These are phyloP conservation scores for Oreohelix idahoensis DNA, from an alignment of 1,140 invertebrate species.

Conservation along the genomic window DNA sequence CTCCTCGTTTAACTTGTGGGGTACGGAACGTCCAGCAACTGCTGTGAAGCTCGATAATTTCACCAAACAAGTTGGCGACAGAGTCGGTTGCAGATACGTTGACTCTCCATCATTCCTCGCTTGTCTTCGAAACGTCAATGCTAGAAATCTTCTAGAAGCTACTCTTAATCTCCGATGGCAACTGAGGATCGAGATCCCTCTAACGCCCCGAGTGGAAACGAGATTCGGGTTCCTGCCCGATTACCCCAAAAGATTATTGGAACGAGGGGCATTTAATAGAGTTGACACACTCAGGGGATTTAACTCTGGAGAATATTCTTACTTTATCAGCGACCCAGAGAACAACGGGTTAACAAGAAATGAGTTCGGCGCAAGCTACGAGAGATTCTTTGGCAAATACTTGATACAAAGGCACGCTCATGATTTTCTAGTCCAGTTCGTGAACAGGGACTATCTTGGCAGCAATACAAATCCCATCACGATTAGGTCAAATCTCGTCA, in stretches of 20 bases:
- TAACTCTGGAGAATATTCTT: constrained; percentile 15
- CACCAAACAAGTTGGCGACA: not conserved
- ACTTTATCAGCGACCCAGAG: not conserved
- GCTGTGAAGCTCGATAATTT: not conserved
- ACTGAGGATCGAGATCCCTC: not conserved
- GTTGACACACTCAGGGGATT: constrained; percentile 20
- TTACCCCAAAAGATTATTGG: constrained; percentile 9
- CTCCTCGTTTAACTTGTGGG: constrained; percentile 26
- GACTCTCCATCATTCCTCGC: not conserved
- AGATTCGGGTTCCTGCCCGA: constrained; percentile 31
- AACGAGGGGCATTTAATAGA: not conserved
- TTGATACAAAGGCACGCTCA: not conserved
- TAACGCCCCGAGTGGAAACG: constrained; percentile 10
- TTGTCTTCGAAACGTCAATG: constrained; percentile 19
- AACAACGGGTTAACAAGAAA: not conserved
- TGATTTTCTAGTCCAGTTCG: not conserved
- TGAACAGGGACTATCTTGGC: not conserved
- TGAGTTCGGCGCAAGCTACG: not conserved
- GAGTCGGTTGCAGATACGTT: constrained; percentile 17
- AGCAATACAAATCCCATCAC: not conserved
- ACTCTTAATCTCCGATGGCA: not conserved
- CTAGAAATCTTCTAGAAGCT: not conserved
- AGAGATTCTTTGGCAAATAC: not conserved
- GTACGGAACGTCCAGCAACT: not conserved
- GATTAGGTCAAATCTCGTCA: not conserved